These are phyloP conservation scores for Mormyrops attenuatus DNA, from an alignment of 2,797 vertebrate species.

Conservation along the genomic window DNA sequence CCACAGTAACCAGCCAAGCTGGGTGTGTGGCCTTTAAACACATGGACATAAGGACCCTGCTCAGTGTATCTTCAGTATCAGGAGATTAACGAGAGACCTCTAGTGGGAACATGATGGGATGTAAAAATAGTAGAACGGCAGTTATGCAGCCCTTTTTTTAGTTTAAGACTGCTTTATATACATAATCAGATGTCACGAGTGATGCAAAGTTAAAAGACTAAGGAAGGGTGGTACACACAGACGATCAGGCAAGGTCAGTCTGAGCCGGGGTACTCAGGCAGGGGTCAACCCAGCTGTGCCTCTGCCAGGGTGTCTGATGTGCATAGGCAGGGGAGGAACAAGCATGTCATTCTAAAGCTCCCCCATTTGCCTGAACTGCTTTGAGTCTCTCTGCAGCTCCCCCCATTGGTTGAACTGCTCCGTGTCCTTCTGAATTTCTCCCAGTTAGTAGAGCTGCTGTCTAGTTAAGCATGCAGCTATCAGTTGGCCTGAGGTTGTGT, in stretches of 20 bases:
- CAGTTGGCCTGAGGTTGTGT: not conserved
- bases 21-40: not conserved
- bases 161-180: not conserved
- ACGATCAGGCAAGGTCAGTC: not conserved
- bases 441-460: not conserved
- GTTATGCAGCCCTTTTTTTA: not conserved
- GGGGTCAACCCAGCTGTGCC: not conserved
- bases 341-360: not conserved
- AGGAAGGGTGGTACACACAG: not conserved
- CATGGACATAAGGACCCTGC: not conserved
- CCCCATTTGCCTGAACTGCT: not conserved
- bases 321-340: not conserved
- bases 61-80: not conserved
- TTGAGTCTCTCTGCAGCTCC: not conserved
- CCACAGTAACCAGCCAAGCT: not conserved
- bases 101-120: not conserved
- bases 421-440: not conserved
- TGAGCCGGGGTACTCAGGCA: not conserved
- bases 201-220: not conserved
- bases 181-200: not conserved
- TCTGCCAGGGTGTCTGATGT: not conserved
- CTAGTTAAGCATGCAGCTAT: not conserved
- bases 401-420: not conserved
- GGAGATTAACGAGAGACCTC: not conserved
- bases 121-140: not conserved